Base-by-base conservation (phyloP, 2,888 invertebrate species). In the Chirona hameri region DNA sequence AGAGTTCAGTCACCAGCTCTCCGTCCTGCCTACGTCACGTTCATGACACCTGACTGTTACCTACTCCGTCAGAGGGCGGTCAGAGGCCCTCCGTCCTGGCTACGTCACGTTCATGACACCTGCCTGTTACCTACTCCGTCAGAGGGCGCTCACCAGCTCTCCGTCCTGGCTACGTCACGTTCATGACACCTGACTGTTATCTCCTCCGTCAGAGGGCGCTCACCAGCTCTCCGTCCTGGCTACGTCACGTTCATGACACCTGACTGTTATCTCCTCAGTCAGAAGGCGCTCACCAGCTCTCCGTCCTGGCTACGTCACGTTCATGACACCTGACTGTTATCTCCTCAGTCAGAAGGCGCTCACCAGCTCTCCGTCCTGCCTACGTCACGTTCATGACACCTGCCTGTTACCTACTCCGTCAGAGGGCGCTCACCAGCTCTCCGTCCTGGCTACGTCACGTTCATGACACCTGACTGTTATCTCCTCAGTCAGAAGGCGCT, bases 131-230 rank as follows among this genome's bases (percentile, higher is more conserved):
- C 39, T 39, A 4, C 15, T 52, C 18, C 60, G 1, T 55, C 93
- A 93, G 89, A 93, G 91, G 88, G 90, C 89, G 65, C 91, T 91
- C 85, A 90, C 90, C 87, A 86, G 86, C 85, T 46, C 39, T 76
- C 76, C 39, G n/a, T n/a, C n/a, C n/a, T n/a, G n/a, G n/a, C n/a
- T n/a, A n/a, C n/a, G n/a, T n/a, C n/a, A n/a, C n/a, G n/a, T n/a
- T n/a, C n/a, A n/a, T n/a, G n/a, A n/a, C n/a, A n/a, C n/a, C n/a
- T n/a, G n/a, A 39, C 39, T 39, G 39, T 39, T 39, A n/a, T 39
- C 39, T 39, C 52, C 15, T 52, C 18, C 60, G 1, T 55, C 93
- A 93, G 89, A 93, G 91, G 88, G 90, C 89, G 65, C 91, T 91
- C 85, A 90, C 90, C 87, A 86, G 86, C 85, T 46, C 39, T 76